phyloP scores from a whole-genome alignment of 92 coral and sea anemone species.

The Galaxea fascicularis region DNA sequence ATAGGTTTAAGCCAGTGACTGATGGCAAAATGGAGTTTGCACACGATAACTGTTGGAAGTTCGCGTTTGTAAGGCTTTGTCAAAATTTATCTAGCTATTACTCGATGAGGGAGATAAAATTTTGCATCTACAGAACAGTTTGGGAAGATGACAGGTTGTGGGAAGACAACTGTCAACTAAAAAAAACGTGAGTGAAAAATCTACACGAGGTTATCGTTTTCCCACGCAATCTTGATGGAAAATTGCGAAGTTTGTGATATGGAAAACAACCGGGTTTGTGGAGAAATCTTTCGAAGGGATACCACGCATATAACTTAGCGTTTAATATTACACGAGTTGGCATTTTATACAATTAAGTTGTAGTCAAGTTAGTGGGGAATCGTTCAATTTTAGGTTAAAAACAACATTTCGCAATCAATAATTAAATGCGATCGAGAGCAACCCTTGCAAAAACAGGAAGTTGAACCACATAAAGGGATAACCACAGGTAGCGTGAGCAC shows the following conservation, averaged over 20 bases:
- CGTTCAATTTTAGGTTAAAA: background rate
- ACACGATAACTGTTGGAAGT: background rate
- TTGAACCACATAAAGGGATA: slow-evolving; percentile 2
- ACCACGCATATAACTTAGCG: background rate
- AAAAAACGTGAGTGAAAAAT: background rate
- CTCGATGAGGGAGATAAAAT: background rate
- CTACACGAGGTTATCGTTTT: background rate
- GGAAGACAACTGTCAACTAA: background rate
- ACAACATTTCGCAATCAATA: slow-evolving; percentile 16
- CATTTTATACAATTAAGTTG: background rate
- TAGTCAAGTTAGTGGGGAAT: background rate
- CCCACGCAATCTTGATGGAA: background rate
- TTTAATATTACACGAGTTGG: background rate
- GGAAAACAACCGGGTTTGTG: too few relatives aligned
- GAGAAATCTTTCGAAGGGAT: background rate
- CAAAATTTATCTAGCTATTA: background rate
- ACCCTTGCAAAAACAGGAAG: slow-evolving; percentile 49
- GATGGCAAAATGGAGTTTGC: background rate
- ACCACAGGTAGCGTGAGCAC: background rate
- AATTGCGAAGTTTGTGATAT: background rate
- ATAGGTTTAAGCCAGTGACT: background rate
- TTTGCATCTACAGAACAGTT: background rate
- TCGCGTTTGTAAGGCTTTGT: background rate
- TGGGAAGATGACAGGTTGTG: background rate
- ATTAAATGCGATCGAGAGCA: slow-evolving; percentile 25